Conservation (phyloP, 1,140 invertebrate genomes). For the Brachionus calyciflorus region DNA sequence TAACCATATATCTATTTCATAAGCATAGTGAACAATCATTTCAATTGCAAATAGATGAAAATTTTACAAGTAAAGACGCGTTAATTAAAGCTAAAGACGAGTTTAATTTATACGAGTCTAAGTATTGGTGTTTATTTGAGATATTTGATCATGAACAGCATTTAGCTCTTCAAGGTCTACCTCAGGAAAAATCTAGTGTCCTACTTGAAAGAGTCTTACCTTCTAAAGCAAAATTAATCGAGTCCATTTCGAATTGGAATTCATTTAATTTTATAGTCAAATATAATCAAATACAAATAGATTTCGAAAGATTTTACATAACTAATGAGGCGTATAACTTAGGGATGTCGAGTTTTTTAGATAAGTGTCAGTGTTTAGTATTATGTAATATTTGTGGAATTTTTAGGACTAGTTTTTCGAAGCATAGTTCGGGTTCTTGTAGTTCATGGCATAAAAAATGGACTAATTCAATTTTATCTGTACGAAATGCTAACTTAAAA, state of each 20-base stretch:
- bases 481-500: constrained; percentile 35
- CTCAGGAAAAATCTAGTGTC: neutral
- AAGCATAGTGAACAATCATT: constrained; percentile 35
- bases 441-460: constrained; percentile 38
- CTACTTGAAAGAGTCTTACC: constrained; percentile 3
- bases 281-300: constrained; percentile 25
- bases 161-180: neutral
- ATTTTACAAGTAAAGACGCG: constrained; percentile 20
- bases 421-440: neutral
- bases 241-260: constrained; percentile 28
- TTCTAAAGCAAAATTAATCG: neutral
- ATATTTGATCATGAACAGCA: constrained; percentile 24
- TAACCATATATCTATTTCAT: constrained; percentile 37
- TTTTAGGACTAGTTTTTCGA: constrained; percentile 9
- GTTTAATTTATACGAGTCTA: constrained; percentile 29
- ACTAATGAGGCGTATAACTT: neutral
- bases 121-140: constrained; percentile 44
- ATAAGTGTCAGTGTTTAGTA: neutral
- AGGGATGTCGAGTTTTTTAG: neutral
- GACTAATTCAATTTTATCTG: neutral
- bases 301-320: constrained; percentile 17
- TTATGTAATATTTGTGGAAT: constrained; percentile 6
- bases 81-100: neutral
- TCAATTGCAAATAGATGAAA: constrained; percentile 19
- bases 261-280: constrained; percentile 40